Conservation (phyloP, 2,797 vertebrate species). For the Xiphorhynchus erythropygius region DNA sequence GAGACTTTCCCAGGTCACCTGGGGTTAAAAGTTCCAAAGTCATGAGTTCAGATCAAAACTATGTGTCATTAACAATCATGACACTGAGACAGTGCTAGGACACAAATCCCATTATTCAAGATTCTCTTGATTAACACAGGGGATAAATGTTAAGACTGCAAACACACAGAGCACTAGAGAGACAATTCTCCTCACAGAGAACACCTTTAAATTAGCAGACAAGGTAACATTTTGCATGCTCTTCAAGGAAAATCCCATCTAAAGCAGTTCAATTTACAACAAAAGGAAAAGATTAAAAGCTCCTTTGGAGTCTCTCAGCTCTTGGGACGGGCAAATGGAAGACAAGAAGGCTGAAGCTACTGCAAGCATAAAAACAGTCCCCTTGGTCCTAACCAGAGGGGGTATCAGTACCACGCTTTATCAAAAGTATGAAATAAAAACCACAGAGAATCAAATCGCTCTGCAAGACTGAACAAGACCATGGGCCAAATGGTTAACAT, state of each 20-base stretch:
- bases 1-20: constrained; percentile 23
- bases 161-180: not conserved
- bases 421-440: not conserved
- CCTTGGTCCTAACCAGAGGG: not conserved
- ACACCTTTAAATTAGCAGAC: not conserved
- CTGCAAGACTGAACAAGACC: not conserved
- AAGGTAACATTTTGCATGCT: not conserved
- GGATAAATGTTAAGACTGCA: not conserved
- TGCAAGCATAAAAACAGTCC: not conserved
- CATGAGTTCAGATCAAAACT: not conserved
- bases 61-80: not conserved
- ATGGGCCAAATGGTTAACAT: not conserved
- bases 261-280: not conserved
- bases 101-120: not conserved
- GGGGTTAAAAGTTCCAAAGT: constrained; percentile 39
- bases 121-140: not conserved
- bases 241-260: not conserved
- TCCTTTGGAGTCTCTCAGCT: not conserved
- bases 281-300: not conserved
- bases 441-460: not conserved
- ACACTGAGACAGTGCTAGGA: not conserved
- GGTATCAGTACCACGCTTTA: not conserved
- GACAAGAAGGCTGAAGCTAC: not conserved
- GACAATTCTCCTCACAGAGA: not conserved
- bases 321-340: not conserved